These are phyloP conservation scores for Eumacrocentrus americanus DNA, from an alignment of 2,888 invertebrate genomes.

Conservation along the genomic window DNA sequence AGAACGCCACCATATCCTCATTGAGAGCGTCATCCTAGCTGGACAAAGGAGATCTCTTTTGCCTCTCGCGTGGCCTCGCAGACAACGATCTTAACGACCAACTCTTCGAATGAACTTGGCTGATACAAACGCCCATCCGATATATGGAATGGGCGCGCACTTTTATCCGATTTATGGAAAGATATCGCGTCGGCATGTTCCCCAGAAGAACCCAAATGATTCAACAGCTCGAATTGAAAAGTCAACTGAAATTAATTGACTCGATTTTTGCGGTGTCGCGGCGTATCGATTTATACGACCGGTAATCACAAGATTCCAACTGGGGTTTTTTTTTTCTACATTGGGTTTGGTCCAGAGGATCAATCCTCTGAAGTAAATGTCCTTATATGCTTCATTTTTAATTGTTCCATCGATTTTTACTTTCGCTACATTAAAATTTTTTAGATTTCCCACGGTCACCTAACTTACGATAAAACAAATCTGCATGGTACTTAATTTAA, in stretches of 20 bases:
- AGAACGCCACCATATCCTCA: slow-evolving; percentile 40
- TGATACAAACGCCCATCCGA: slow-evolving; percentile 38
- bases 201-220: slow-evolving; percentile 4
- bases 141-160: slow-evolving; percentile 32
- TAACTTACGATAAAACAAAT: background rate
- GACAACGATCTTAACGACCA: slow-evolving; percentile 53
- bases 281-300: slow-evolving; percentile 11
- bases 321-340: background rate
- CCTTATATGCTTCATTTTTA: no score
- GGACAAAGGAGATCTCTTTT: slow-evolving; percentile 36
- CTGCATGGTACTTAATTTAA: background rate
- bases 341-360: background rate
- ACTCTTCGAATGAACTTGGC: slow-evolving; percentile 29
- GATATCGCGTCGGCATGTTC: slow-evolving; percentile 18
- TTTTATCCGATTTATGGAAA: slow-evolving; percentile 24
- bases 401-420: background rate
- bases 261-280: background rate
- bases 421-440: background rate
- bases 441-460: no score
- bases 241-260: slow-evolving; percentile 29
- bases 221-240: slow-evolving; percentile 22
- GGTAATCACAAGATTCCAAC: slow-evolving; percentile 1
- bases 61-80: slow-evolving; percentile 16
- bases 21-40: slow-evolving; percentile 35
- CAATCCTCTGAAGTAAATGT: background rate